Conservation (phyloP, 92 coral and sea anemone genomes). For the Scolanthus callimorphus region DNA sequence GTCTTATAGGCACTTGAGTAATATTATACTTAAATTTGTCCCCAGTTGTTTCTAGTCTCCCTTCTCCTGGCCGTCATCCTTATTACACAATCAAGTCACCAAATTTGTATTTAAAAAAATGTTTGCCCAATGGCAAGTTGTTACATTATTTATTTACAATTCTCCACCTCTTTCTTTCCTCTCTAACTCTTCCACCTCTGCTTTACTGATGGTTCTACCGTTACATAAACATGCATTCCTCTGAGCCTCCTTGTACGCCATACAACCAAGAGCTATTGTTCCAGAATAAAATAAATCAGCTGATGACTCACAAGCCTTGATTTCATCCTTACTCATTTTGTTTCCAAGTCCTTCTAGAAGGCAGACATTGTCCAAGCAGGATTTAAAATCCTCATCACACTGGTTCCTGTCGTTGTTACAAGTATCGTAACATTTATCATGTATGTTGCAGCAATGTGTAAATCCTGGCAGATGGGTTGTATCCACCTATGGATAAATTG, state of each 20-base stretch:
- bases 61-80: no score
- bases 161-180: slow-evolving; percentile 51
- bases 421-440: slow-evolving; percentile 91
- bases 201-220: slow-evolving; percentile 67
- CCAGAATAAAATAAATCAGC: slow-evolving; percentile 90
- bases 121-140: no score
- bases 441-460: slow-evolving; percentile 79
- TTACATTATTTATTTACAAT: no score
- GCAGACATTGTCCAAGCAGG: slow-evolving; percentile 87
- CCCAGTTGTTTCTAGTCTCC: no score
- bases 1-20: no score
- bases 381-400: slow-evolving; percentile 89
- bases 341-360: slow-evolving; percentile 75
- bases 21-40: no score
- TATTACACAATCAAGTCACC: no score
- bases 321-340: slow-evolving; percentile 43
- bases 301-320: slow-evolving; percentile 65
- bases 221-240: slow-evolving; percentile 88
- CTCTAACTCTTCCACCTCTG: slow-evolving; percentile 68
- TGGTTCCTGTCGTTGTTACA: slow-evolving; percentile 87
- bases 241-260: slow-evolving; percentile 79
- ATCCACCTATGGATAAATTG: slow-evolving; percentile 52
- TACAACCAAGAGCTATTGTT: slow-evolving; percentile 75
- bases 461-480: slow-evolving; percentile 87
- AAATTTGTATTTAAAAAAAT: no score